Base-by-base conservation (phyloP, 2,797 vertebrate genomes). In the Gouania willdenowi region DNA sequence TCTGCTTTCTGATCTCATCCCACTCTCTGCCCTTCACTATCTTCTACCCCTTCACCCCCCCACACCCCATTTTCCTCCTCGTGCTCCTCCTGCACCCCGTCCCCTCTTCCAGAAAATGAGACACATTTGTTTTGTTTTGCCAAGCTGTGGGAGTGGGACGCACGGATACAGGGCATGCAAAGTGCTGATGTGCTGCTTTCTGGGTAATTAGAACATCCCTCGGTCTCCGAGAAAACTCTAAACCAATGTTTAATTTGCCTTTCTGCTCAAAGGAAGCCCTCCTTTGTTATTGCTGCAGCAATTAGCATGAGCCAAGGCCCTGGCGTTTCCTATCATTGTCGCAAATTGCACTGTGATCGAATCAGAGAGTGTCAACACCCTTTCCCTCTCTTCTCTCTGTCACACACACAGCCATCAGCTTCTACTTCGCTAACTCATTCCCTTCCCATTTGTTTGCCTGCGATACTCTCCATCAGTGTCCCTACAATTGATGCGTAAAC, bases 241-340 rank as follows among this genome's bases (percentile, higher is more conserved):
- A 84, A 83, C 78, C 71, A 87, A 82, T 84, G 83, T 88, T 88
- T 88, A 76, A 87, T 88, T 87, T 84, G 76, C 75, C 69, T 76
- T 66, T 29, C 41, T 35, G 52, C 68, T 78, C 68, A 79, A 74
- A 79, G 81, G 76, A 77, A 81, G 75, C 71, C 55, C 71, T 50
- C 49, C 68, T 86, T 83, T 87, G 84, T 89, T 88, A 87, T 88
- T 82, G 80, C 79, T 18, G 51, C 75, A 75, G 81, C 84, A 87
- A 88, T 90, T 89, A 89, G 80, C 74, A 41, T 62, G 23, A 77
- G 66, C 74, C 41, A 55, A 77, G 75, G 83, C 81, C 63, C 54
- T 71, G 77, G 84, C 78, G 81, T 87, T 87, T 88, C 85, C 85
- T 85, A 81, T 66, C 81, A 87, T 87, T 87, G 82, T 84, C 86